Base-by-base conservation (phyloP, 2,888 invertebrate species). In the Eurytoma californica region DNA sequence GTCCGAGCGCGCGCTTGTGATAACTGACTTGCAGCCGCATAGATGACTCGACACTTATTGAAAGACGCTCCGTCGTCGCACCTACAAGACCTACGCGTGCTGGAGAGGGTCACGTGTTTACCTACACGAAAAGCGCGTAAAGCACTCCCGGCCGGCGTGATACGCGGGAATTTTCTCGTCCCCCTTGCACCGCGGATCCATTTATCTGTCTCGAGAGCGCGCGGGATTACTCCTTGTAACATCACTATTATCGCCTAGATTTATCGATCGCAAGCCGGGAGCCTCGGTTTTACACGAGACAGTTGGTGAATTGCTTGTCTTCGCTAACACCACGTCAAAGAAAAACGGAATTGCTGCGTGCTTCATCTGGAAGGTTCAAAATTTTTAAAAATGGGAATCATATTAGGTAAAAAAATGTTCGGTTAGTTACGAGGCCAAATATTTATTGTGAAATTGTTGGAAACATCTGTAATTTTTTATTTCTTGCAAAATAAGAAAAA, bases 201-300 rank as follows among this genome's bases (percentile, higher is more conserved):
- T 81, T 81, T 81, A 81, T 81, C 81, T 81, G 74, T 79, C 79
- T 81, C 76, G 81, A 76, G 81, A 76, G 79, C 72, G 30, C 58
- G 72, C 76, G 72, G 79, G 79, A 81, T 81, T 79, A 79, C 79
- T 79, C 70, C 72, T 76, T 60, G 75, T 79, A 79, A 79, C 81
- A 76, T 81, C 81, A 79, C 81, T 79, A 81, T 81, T 81, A 81
- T 79, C 76, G 76, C 79, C 57, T 76, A 69, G 81, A 81, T 81
- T 81, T 81, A 81, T 78, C 80, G 81, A 81, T 81, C 67, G 49
- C 18, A n/a, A n/a, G 53, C 39, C 53, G 53, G 53, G 53, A 16
- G 53, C 18, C 30, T 24, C 61, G 66, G 58, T 60, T 60, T 60
- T 63, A 58, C 73, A 66, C 77, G 73, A 80, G 76, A 67, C 72